These are phyloP conservation scores for Lycaon pictus DNA, from an alignment of 2,113 vertebrate species.

Conservation along the genomic window DNA sequence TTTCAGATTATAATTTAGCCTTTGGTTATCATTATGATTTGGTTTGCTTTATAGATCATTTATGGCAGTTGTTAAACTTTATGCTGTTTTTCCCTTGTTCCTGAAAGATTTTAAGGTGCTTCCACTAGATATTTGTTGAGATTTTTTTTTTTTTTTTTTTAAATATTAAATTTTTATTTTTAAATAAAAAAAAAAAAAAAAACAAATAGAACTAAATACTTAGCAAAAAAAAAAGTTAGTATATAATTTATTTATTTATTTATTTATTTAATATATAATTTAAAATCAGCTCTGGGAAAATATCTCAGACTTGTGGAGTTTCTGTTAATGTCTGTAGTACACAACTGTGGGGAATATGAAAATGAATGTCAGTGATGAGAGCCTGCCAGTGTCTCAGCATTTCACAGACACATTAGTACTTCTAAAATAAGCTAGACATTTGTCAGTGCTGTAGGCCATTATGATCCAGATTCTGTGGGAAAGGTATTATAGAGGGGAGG, in stretches of 20 bases:
- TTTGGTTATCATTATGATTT: slow-evolving; percentile 5
- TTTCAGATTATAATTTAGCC: slow-evolving; percentile 27
- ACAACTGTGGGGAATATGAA: not conserved
- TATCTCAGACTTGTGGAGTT: not conserved
- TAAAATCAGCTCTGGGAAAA: slow-evolving; percentile 24
- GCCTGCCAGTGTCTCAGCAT: not conserved
- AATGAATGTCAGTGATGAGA: not conserved
- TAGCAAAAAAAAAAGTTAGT: not conserved
- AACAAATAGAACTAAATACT: not conserved
- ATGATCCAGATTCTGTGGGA: not conserved
- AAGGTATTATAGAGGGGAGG: not conserved
- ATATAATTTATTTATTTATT: not conserved
- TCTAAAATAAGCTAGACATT: slow-evolving; percentile 7
- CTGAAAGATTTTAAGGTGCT: slow-evolving; percentile 52
- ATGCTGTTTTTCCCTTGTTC: not conserved
- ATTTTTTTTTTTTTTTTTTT: slow-evolving; percentile 33
- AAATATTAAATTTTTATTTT: no score
- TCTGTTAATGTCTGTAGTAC: not conserved
- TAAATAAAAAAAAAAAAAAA: not conserved
- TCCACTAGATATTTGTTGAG: slow-evolving; percentile 2
- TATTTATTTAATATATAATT: not conserved
- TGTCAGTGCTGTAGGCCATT: not conserved
- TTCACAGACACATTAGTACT: slow-evolving; percentile 2
- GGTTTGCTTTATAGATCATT: not conserved
- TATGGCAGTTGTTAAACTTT: slow-evolving; percentile 18